Evolutionary conservation across 2,797 vertebrate genomes (phyloP).

Genomic region (Microchirus variegatus): DNA sequence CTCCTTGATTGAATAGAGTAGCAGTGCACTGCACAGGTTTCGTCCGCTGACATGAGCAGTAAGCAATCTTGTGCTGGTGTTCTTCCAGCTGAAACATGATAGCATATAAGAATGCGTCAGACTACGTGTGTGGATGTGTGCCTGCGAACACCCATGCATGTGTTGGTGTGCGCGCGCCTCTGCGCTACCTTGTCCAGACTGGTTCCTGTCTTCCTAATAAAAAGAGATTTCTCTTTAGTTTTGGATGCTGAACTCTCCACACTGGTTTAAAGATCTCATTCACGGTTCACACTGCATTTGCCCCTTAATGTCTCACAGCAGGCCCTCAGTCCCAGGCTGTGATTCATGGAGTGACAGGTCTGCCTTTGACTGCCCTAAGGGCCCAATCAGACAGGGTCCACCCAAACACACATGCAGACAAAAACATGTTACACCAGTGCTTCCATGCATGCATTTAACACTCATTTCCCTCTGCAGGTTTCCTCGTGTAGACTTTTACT

Average conservation of each 20-base stretch:
- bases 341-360: slow-evolving; percentile 83
- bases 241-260: slow-evolving; percentile 76
- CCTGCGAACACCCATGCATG: slow-evolving; percentile 11
- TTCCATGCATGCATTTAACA: slow-evolving; percentile 21
- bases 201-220: slow-evolving; percentile 77
- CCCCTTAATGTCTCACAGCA: slow-evolving; percentile 82
- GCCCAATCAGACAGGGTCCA: slow-evolving; percentile 62
- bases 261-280: slow-evolving; percentile 80
- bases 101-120: slow-evolving; percentile 24
- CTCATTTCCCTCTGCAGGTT: slow-evolving; percentile 3
- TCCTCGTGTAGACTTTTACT: slow-evolving; percentile 14
- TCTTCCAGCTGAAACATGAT: slow-evolving; percentile 68
- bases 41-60: slow-evolving; percentile 56
- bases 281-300: slow-evolving; percentile 82
- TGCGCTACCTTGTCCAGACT: slow-evolving; percentile 66
- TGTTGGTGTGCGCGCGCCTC: slow-evolving; percentile 8
- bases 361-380: slow-evolving; percentile 72
- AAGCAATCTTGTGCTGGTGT: slow-evolving; percentile 60
- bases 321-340: slow-evolving; percentile 72
- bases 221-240: slow-evolving; percentile 80
- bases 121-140: slow-evolving; percentile 14
- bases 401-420: slow-evolving; percentile 45
- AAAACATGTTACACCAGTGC: slow-evolving; percentile 43
- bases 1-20: slow-evolving; percentile 53
- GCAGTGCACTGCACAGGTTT: slow-evolving; percentile 47